Evolutionary conservation across 2,113 vertebrate genomes (phyloP).

Genomic region (Pygathrix nemaeus): DNA sequence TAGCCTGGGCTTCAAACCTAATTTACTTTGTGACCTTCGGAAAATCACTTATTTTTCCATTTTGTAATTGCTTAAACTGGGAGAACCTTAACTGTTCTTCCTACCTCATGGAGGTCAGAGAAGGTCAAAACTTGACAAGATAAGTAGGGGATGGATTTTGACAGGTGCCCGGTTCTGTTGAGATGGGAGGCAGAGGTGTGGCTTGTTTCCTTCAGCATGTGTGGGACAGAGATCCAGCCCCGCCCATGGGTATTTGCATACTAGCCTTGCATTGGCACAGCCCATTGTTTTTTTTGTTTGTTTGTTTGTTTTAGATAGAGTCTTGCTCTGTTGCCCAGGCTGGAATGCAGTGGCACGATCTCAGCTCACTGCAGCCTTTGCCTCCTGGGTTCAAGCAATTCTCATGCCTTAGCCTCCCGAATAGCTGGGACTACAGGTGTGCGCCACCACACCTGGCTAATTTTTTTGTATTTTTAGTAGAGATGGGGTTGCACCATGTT

Average conservation of each 20-base stretch:
- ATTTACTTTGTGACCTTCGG: neutral
- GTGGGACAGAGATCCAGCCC: neutral
- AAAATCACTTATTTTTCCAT: neutral
- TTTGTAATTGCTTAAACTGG: neutral
- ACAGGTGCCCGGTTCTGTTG: neutral
- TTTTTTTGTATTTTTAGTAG: too few relatives aligned
- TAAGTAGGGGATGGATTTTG: too few relatives aligned
- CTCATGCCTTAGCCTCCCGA: too few relatives aligned
- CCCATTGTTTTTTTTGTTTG: too few relatives aligned
- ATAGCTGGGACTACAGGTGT: too few relatives aligned
- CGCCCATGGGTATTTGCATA: rapidly evolving
- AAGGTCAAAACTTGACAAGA: neutral
- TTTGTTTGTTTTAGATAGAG: too few relatives aligned
- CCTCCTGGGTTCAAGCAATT: too few relatives aligned
- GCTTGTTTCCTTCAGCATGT: neutral
- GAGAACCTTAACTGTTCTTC: neutral
- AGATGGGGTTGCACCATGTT: too few relatives aligned
- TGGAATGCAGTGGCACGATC: too few relatives aligned
- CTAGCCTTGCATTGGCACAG: neutral
- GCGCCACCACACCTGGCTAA: too few relatives aligned
- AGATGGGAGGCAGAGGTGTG: rapidly evolving
- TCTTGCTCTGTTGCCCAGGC: too few relatives aligned
- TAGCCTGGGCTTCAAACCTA: neutral
- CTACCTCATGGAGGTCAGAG: neutral
- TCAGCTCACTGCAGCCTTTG: too few relatives aligned